A percentile compares a stretch with the other conserved stretches of the same genome.
phyloP scores from a whole-genome alignment of 2,797 vertebrate species.

The Spheniscus humboldti region DNA sequence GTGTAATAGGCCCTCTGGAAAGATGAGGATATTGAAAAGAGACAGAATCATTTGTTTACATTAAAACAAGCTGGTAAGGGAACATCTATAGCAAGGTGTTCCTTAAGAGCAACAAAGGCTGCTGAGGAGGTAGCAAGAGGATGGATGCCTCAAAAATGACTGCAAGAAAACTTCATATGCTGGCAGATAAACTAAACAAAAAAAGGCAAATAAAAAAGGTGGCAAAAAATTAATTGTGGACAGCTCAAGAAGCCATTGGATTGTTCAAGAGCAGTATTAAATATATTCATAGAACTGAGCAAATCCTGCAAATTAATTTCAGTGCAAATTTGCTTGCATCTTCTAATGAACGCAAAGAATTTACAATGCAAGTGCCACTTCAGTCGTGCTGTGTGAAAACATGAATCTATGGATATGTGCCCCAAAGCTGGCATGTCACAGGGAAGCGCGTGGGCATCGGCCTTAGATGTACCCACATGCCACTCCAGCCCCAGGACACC shows the following conservation, averaged over 20 bases:
- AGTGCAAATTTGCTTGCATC: background rate
- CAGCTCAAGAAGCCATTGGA: rapidly evolving
- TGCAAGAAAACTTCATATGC: background rate
- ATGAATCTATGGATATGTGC: too few relatives aligned
- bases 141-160: background rate
- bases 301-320: background rate
- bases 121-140: background rate
- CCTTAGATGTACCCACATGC: rapidly evolving
- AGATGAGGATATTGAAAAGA: background rate
- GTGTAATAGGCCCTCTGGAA: background rate
- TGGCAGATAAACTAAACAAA: background rate
- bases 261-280: background rate
- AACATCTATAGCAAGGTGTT: background rate
- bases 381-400: rapidly evolving
- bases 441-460: background rate
- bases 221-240: background rate
- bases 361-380: background rate
- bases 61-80: background rate
- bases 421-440: rapidly evolving
- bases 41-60: background rate
- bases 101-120: background rate
- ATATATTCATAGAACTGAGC: background rate
- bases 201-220: background rate
- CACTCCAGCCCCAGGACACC: background rate
- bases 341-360: background rate